Evolutionary conservation across 2,888 invertebrate species (phyloP).

Genomic region (Stenodera caucasica): DNA sequence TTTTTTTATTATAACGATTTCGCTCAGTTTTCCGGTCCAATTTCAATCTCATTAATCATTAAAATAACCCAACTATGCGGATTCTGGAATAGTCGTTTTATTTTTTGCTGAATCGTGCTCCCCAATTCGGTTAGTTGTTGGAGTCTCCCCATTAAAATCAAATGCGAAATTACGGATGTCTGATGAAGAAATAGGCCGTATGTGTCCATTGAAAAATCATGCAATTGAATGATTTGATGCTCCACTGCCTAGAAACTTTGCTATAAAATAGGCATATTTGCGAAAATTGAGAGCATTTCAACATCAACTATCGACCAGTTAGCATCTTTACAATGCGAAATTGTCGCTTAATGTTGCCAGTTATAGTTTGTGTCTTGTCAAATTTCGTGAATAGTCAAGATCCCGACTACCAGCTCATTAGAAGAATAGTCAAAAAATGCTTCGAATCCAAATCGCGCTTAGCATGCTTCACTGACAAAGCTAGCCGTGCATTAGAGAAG

Average conservation of each 20-base stretch:
- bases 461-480: constrained; percentile 48
- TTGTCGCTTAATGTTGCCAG: constrained; percentile 16
- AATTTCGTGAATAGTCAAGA: constrained; percentile 7
- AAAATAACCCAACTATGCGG: too few species aligned
- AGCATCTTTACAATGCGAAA: background rate
- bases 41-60: too few species aligned
- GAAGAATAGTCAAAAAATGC: constrained; percentile 40
- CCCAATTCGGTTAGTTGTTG: background rate
- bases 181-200: constrained; percentile 10
- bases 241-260: background rate
- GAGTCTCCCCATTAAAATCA: background rate
- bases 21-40: too few species aligned
- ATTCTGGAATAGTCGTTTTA: too few species aligned
- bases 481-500: constrained; percentile 46
- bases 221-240: constrained; percentile 15
- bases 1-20: background rate
- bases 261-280: background rate
- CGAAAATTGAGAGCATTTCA: background rate
- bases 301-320: background rate
- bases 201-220: constrained; percentile 11
- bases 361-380: constrained; percentile 20
- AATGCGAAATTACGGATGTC: constrained; percentile 3
- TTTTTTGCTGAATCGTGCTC: too few species aligned
- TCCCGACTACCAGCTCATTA: constrained; percentile 32
- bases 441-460: constrained; percentile 32